Evolutionary conservation across 2,113 vertebrate species (phyloP).

Genomic region (Fregetta grallaria): DNA sequence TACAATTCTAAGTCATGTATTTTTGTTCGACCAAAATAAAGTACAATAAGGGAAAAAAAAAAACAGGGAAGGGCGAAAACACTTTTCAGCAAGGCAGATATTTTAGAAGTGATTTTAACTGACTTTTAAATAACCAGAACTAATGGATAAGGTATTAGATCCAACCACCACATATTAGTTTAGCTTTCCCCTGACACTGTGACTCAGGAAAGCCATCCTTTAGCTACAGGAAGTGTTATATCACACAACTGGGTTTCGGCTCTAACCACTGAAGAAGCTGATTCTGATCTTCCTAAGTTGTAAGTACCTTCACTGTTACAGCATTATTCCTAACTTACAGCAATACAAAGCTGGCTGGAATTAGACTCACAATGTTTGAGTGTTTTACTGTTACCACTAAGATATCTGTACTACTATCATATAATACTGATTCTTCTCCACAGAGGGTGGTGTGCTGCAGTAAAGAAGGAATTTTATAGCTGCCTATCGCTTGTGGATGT

Average conservation of each 20-base stretch:
- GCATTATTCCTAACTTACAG: neutral
- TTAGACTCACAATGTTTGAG: neutral
- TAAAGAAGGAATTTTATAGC: neutral
- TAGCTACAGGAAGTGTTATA: neutral
- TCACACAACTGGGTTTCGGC: neutral
- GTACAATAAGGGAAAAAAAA: neutral
- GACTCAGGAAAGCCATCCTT: neutral
- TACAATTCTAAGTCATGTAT: neutral
- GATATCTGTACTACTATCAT: neutral
- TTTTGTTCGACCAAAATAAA: neutral
- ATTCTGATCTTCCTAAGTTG: neutral
- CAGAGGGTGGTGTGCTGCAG: neutral
- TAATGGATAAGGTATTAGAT: neutral
- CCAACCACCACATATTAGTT: neutral
- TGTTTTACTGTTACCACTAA: neutral
- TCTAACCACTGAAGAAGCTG: neutral
- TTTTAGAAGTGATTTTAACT: neutral
- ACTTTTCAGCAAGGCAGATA: neutral
- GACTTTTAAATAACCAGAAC: slow-evolving; percentile 19
- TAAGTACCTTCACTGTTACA: neutral
- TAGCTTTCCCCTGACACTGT: neutral
- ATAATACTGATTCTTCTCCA: neutral
- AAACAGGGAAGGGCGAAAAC: neutral
- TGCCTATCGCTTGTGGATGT: neutral
- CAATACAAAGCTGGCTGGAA: neutral